Evolutionary conservation across 2,113 vertebrate genomes (phyloP), one percentile per base, ranked within the genome.

Genomic region (Chrysemys picta): DNA sequence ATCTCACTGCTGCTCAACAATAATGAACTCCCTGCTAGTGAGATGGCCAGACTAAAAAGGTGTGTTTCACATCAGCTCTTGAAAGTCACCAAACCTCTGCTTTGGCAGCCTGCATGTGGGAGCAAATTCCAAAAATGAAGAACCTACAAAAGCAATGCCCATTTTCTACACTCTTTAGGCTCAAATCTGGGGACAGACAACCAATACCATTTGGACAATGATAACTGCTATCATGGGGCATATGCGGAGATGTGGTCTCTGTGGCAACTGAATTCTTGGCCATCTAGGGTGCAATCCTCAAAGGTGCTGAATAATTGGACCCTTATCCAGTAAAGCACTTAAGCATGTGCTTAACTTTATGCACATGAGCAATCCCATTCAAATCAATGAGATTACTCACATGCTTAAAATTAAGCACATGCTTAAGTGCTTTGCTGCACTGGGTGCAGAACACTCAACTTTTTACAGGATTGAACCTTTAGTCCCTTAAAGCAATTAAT

Each of bases 71-170:
- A 84, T 50, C 57, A 45, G 89, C 0, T 94, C 89, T 91, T 80
- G 80, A 88, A 88, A 82, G 59, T 56, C 80, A 53, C 59, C 80
- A 42, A 56, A 35, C 12, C 42, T 27, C 42, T 42, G 11, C 5
- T 1, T 52, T 80, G 57, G 78, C 80, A 29, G 6, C 25, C 13
- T 24, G 2, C 57, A 10, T 31, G 1, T 0, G 47, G 54, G 65
- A 92, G 79, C 27, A 21, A 86, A 84, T 52, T 4, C n/a, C 69
- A 1, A 0, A 57, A 52, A 16, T 1, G 4, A 75, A 89, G 52
- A 11, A 22, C 16, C 47, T 47, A 21, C 75, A 24, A 1, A 65
- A 0, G 2, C 75, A 8, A 16, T 0, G 5, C 9, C 47, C 21
- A n/a, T 59, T 59, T 45, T 52, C 49, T 54, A 79, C 10, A 38